Evolutionary conservation across 2,113 vertebrate species (phyloP).

Genomic region (Chaetura pelagica): DNA sequence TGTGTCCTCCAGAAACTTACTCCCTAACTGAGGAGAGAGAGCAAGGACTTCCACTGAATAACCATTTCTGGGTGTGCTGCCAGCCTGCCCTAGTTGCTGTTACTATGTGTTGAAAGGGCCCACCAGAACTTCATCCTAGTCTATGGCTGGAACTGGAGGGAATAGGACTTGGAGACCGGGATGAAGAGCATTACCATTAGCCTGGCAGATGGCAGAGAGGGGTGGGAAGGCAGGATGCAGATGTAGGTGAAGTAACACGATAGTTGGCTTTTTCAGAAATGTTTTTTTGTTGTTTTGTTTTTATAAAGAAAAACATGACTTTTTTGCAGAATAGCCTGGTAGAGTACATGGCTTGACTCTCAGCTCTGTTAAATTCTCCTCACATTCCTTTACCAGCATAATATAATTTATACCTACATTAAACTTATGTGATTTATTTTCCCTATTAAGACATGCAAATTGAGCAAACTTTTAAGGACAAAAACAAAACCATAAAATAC

Average conservation of each 20-base stretch:
- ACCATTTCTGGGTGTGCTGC: neutral
- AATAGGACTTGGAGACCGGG: neutral
- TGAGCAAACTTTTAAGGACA: neutral
- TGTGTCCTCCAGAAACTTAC: neutral
- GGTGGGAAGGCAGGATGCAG: neutral
- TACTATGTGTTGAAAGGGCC: neutral
- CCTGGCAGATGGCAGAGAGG: neutral
- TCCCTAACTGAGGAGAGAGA: neutral
- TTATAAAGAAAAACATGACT: neutral
- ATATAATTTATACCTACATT: neutral
- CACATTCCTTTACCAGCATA: neutral
- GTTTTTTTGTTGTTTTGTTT: neutral
- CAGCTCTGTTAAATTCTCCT: neutral
- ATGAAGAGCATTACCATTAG: neutral
- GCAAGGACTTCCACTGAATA: neutral
- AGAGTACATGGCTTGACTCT: neutral
- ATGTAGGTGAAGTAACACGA: neutral
- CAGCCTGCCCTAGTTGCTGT: neutral
- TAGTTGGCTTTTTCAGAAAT: neutral
- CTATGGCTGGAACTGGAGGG: rapidly evolving
- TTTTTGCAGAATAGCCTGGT: neutral
- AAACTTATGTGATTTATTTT: neutral
- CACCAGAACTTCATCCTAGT: neutral
- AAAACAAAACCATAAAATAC: neutral
- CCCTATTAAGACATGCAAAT: neutral